Evolutionary conservation across 2,113 vertebrate species (phyloP).

Genomic region (Steatornis caripensis): DNA sequence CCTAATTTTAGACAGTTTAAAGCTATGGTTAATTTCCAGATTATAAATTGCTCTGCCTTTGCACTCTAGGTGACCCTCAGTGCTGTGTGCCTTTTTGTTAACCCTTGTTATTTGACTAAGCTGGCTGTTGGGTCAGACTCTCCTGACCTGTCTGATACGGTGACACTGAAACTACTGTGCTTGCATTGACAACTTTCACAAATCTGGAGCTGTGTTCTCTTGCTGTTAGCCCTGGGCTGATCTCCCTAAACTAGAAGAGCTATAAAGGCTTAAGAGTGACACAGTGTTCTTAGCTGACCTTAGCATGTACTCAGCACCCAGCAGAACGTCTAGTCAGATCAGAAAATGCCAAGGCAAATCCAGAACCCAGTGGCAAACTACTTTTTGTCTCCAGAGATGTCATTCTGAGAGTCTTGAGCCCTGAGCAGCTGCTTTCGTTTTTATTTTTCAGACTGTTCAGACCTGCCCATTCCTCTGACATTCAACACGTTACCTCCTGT

Average conservation of each 20-base stretch:
- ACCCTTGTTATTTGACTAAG: not conserved
- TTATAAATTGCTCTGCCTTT: not conserved
- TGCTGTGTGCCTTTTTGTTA: not conserved
- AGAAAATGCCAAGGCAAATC: not conserved
- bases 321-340: not conserved
- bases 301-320: not conserved
- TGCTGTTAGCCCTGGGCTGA: not conserved
- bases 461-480: not conserved
- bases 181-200: not conserved
- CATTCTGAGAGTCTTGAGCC: not conserved
- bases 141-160: not conserved
- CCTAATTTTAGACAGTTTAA: not conserved
- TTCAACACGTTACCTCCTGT: not conserved
- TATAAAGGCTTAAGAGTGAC: not conserved
- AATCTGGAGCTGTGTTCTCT: not conserved
- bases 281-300: conserved; percentile 19
- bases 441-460: not conserved
- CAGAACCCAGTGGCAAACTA: not conserved
- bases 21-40: not conserved
- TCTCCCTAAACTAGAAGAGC: not conserved
- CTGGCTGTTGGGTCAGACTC: not conserved
- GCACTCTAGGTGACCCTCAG: not conserved
- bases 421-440: not conserved
- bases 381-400: not conserved
- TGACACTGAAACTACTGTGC: not conserved